A percentile compares a stretch with the other conserved stretches of the same genome.
Conservation (phyloP, 2,888 invertebrate genomes). For the Lithosia quadra region DNA sequence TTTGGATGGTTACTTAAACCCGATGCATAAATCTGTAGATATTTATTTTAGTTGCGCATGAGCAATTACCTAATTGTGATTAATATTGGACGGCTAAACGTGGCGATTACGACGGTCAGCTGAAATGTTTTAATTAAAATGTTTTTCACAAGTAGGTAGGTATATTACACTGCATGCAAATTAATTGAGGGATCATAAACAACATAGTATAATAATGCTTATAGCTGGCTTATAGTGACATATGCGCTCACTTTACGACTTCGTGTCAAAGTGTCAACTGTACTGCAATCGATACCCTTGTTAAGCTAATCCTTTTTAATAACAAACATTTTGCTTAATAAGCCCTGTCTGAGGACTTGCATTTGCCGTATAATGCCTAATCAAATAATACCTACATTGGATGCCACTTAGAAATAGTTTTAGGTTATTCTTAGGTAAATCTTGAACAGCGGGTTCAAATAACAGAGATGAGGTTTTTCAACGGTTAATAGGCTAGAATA, state of each 20-base stretch:
- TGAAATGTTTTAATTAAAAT: slow-evolving; percentile 68
- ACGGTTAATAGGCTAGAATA: background rate
- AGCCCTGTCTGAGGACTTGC: background rate
- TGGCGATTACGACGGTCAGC: slow-evolving; percentile 60
- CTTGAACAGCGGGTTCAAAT: background rate
- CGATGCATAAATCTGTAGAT: slow-evolving; percentile 54
- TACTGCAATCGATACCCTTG: slow-evolving; percentile 21
- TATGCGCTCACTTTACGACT: slow-evolving; percentile 49
- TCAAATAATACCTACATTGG: background rate
- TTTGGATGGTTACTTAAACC: slow-evolving; percentile 27
- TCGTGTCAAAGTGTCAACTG: slow-evolving; percentile 21
- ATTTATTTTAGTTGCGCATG: slow-evolving; percentile 46
- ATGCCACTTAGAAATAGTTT: background rate
- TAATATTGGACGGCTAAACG: slow-evolving; percentile 57
- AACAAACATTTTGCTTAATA: background rate
- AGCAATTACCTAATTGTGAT: slow-evolving; percentile 69
- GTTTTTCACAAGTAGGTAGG: slow-evolving; percentile 47
- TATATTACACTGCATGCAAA: slow-evolving; percentile 65
- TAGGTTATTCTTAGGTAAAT: background rate
- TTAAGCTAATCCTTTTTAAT: slow-evolving; percentile 16
- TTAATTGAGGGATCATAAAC: slow-evolving; percentile 63
- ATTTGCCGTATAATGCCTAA: background rate
- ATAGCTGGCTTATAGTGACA: too few species aligned
- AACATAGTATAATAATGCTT: slow-evolving; percentile 47
- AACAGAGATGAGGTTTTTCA: background rate